Evolutionary conservation across 2,888 invertebrate genomes (phyloP).

Genomic region (Eulithis prunata): DNA sequence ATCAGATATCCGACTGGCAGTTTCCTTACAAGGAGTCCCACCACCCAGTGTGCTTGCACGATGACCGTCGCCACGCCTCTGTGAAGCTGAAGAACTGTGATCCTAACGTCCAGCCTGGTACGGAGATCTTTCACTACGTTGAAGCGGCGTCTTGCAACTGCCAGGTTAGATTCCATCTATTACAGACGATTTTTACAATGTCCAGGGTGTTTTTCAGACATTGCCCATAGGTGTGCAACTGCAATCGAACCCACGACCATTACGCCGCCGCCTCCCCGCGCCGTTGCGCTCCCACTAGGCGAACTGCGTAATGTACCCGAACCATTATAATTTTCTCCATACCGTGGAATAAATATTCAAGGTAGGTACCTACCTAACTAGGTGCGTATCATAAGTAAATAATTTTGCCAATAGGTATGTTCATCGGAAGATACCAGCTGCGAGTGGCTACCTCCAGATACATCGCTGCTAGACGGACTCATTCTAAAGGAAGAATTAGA

Average conservation of each 20-base stretch:
- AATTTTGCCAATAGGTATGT: slow-evolving; percentile 58
- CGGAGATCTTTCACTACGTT: slow-evolving; percentile 89
- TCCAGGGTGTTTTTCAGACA: too few species aligned
- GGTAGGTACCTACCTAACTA: too few species aligned
- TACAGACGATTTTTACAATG: too few species aligned
- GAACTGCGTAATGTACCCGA: too few species aligned
- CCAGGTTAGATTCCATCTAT: slow-evolving; percentile 54
- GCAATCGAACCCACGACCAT: too few species aligned
- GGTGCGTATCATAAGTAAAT: too few species aligned
- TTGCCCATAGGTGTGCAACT: too few species aligned
- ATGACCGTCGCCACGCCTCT: slow-evolving; percentile 86
- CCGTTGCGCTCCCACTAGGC: too few species aligned
- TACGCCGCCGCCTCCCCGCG: too few species aligned
- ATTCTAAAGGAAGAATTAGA: slow-evolving; percentile 68
- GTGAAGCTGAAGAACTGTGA: slow-evolving; percentile 90
- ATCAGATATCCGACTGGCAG: slow-evolving; percentile 92
- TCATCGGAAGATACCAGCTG: slow-evolving; percentile 81
- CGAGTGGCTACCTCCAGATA: slow-evolving; percentile 79
- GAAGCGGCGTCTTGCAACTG: slow-evolving; percentile 92
- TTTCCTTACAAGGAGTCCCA: slow-evolving; percentile 94
- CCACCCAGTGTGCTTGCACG: slow-evolving; percentile 94
- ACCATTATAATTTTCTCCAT: too few species aligned
- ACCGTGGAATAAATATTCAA: too few species aligned
- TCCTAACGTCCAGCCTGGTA: slow-evolving; percentile 87
- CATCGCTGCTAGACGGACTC: slow-evolving; percentile 66